phyloP scores from a whole-genome alignment of 2,797 vertebrate species.

The Benthosema pterotum region DNA sequence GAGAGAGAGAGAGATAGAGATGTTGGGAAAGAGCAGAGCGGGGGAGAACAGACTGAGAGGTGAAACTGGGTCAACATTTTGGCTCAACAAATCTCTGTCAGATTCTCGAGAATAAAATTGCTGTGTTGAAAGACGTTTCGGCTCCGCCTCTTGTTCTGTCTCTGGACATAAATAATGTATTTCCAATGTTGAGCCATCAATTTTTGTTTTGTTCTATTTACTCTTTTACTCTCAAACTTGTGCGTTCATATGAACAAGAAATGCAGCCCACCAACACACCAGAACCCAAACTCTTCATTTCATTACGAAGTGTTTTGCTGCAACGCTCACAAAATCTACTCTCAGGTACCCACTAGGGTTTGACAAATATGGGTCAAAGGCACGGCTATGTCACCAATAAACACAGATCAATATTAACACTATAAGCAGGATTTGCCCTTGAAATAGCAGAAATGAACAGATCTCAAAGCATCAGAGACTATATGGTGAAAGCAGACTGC shows the following conservation, averaged over 20 bases:
- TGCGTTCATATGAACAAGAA: slow-evolving; percentile 29
- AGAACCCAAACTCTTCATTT: too few species aligned
- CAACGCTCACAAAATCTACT: too few species aligned
- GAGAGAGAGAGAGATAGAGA: slow-evolving; percentile 1
- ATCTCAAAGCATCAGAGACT: too few species aligned
- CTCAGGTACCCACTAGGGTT: too few species aligned
- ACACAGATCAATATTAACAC: too few species aligned
- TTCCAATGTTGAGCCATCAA: slow-evolving; percentile 50
- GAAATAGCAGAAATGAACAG: too few species aligned
- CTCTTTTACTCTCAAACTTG: slow-evolving; percentile 41
- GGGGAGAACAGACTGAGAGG: slow-evolving; percentile 27
- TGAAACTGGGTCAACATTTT: slow-evolving; percentile 66
- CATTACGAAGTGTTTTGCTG: too few species aligned
- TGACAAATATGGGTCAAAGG: too few species aligned
- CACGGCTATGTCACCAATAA: too few species aligned
- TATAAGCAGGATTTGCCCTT: too few species aligned
- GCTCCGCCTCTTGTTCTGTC: slow-evolving; percentile 58
- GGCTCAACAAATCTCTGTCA: slow-evolving; percentile 58
- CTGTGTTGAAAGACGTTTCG: slow-evolving; percentile 43
- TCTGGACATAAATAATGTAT: slow-evolving; percentile 53
- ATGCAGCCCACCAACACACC: not conserved
- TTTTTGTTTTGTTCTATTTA: slow-evolving; percentile 3
- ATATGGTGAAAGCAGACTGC: too few species aligned
- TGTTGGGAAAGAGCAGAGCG: slow-evolving; percentile 23
- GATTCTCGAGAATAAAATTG: slow-evolving; percentile 42